Evolutionary conservation across 2,888 invertebrate genomes (phyloP).

Genomic region (Callyntrura sp.): DNA sequence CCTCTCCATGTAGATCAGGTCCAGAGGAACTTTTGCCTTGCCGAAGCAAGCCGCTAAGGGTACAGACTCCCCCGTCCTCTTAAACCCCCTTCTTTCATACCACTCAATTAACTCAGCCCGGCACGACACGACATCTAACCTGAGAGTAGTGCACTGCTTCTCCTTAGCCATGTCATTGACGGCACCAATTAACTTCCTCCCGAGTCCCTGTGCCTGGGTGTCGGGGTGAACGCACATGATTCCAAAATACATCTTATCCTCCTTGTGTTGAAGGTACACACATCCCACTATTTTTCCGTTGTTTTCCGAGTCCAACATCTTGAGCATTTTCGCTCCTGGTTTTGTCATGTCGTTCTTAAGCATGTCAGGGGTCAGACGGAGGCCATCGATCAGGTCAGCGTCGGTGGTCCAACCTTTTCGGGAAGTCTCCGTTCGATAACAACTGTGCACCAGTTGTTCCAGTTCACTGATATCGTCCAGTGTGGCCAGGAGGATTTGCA

Average conservation of each 20-base stretch:
- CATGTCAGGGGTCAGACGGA: constrained; percentile 44
- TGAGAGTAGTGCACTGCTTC: background rate
- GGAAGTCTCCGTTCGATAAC: constrained; percentile 75
- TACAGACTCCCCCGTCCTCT: constrained; percentile 60
- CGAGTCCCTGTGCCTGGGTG: constrained; percentile 73
- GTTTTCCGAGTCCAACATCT: constrained; percentile 33
- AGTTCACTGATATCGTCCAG: constrained; percentile 67
- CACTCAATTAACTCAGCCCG: constrained; percentile 75
- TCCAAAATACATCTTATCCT: constrained; percentile 69
- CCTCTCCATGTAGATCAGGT: background rate
- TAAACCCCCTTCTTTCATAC: constrained; percentile 76
- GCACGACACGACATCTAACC: constrained; percentile 63
- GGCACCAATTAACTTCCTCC: constrained; percentile 69
- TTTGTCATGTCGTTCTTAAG: constrained; percentile 56
- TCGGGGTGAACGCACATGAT: constrained; percentile 76
- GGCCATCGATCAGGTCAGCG: constrained; percentile 71
- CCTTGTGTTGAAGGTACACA: constrained; percentile 56
- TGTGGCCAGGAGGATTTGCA: constrained; percentile 52
- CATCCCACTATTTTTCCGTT: constrained; percentile 72
- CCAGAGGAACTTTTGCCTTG: background rate
- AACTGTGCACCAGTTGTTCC: constrained; percentile 63
- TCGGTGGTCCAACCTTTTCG: constrained; percentile 76
- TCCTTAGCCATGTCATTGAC: constrained; percentile 1
- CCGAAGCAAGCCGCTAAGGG: constrained; percentile 59
- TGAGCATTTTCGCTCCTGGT: constrained; percentile 51